Base-by-base conservation (phyloP, 2,888 invertebrate species). In the Andrena praecox region DNA sequence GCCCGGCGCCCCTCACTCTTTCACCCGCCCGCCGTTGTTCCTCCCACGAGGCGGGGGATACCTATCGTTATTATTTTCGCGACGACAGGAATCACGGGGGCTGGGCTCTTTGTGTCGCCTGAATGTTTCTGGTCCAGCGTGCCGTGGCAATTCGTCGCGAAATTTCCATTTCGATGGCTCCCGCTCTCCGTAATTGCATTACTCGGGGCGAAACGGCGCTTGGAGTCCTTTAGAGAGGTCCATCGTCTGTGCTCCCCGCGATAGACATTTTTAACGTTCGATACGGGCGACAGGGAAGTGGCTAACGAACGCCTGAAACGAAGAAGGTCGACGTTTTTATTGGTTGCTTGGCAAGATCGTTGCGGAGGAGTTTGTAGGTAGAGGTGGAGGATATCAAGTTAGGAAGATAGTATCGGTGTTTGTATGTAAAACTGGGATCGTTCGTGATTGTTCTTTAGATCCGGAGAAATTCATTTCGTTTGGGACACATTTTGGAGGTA, bases 31-130 rank as follows among this genome's bases (percentile, higher is more conserved):
- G 27, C 20, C 35, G 7, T 7, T 59, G 69, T 69, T 63, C 33
- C 60, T 35, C 76, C 69, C 27, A 24, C 42, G 67, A 42, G 42
- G 66, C 7, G 20, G 33, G 33, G 56, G 42, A 42, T 42, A 42
- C 42, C 42, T 67, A 24, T 71, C 54, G 56, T 80, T 79, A 75
- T 85, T 87, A 87, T 84, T 80, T 83, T 77, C 73, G 59, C 74
- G 66, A 67, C 50, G 12, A 31, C 54, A 27, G 50, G 29, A 64
- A 72, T 64, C 68, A 20, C 73, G 52, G n/a, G 42, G 67, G 52
- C 77, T 60, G 59, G 74, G 35, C 68, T 71, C 68, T 78, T 75
- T 79, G 82, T 72, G 69, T 48, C 48, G 69, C 12, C 52, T 24
- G 70, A 42, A 67, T 68, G 70, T 69, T 67, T 68, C 77, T 42